Conservation (phyloP, 2,888 invertebrate genomes). For the Tineola bisselliella region DNA sequence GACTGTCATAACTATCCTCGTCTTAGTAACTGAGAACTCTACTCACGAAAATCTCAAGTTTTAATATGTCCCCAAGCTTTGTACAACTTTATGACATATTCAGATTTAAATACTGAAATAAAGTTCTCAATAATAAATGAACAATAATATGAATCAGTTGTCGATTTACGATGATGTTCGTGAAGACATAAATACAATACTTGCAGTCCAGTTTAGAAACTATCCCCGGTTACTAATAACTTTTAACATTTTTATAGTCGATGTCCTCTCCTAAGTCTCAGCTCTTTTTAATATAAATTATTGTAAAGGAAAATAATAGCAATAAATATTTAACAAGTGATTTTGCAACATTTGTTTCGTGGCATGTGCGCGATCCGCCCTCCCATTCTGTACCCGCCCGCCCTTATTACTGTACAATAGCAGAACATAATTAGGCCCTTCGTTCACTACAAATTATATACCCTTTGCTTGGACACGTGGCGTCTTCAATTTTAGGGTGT, state of each 20-base stretch:
- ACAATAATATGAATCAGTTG: too few species aligned
- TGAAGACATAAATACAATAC: too few species aligned
- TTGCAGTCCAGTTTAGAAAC: too few species aligned
- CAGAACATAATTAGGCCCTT: neutral
- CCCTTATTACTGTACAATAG: constrained; percentile 21
- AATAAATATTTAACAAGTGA: constrained; percentile 3
- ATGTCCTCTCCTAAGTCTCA: too few species aligned
- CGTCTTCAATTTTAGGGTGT: neutral
- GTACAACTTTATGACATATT: neutral
- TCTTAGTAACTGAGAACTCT: neutral
- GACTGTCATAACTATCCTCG: neutral
- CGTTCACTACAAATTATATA: neutral
- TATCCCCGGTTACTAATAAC: too few species aligned
- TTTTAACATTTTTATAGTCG: too few species aligned
- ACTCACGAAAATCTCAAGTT: constrained; percentile 16
- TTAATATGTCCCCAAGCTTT: constrained; percentile 19
- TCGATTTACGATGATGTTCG: too few species aligned
- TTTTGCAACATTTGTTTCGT: constrained; percentile 31
- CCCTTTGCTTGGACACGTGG: neutral
- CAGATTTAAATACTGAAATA: neutral
- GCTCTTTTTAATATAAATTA: neutral
- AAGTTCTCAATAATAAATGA: too few species aligned
- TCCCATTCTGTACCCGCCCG: constrained; percentile 21
- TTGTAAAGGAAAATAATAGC: neutral
- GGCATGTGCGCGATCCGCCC: constrained; percentile 40